Percentiles rank a stretch among this genome's conserved stretches.
Conservation (phyloP, 1,140 invertebrate genomes). For the Drosophila bifasciata region DNA sequence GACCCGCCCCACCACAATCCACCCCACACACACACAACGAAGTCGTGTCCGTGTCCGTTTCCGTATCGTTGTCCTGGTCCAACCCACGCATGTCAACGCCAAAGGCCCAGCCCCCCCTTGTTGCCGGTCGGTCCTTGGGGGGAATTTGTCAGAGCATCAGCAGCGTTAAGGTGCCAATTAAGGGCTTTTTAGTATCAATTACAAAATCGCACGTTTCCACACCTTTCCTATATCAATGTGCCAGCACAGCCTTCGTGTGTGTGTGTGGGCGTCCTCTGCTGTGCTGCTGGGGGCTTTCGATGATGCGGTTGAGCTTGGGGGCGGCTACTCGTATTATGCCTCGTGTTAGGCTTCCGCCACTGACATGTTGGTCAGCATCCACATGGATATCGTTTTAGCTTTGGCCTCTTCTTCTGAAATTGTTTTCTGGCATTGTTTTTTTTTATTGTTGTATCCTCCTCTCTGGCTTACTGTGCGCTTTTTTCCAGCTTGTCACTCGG, state of each 20-base stretch:
- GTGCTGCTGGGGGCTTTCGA: neutral
- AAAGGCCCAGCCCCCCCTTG: conserved; percentile 32
- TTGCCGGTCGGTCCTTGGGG: conserved; percentile 78
- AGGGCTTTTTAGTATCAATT: conserved; percentile 84
- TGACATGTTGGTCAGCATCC: conserved; percentile 67
- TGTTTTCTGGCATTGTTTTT: conserved; percentile 79
- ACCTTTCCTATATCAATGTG: conserved; percentile 78
- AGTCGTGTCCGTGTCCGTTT: neutral
- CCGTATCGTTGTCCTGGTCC: conserved; percentile 38
- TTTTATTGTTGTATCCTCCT: conserved; percentile 49
- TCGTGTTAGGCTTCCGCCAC: conserved; percentile 42
- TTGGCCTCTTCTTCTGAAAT: conserved; percentile 53
- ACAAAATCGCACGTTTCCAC: conserved; percentile 83
- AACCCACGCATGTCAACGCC: conserved; percentile 74
- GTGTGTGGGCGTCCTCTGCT: conserved; percentile 24
- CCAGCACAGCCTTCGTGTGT: conserved; percentile 15
- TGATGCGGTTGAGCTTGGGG: conserved; percentile 8
- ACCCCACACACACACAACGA: neutral
- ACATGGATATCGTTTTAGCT: conserved; percentile 25
- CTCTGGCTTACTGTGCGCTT: conserved; percentile 19
- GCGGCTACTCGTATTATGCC: conserved; percentile 4
- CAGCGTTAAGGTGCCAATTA: conserved; percentile 83
- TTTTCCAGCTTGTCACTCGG: conserved; percentile 41
- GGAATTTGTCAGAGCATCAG: conserved; percentile 83
- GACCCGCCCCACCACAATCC: too few species aligned